A percentile compares a stretch with the other conserved stretches of the same genome.
Conservation (phyloP, 2,113 vertebrate species). For the Rhinichthys klamathensis region DNA sequence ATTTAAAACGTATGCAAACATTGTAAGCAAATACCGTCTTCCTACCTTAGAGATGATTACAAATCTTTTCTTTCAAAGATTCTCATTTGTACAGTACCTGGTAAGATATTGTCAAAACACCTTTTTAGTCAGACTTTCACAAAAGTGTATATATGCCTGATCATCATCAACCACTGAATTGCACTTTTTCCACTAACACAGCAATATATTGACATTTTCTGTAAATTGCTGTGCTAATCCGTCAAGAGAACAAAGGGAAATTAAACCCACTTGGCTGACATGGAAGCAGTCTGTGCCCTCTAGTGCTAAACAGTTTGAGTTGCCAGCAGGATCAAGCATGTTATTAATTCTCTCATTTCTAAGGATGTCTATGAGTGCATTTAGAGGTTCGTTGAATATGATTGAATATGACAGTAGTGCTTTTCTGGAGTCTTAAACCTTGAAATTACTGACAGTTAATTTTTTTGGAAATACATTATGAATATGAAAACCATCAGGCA, state of each 20-base stretch:
- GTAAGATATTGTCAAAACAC: conserved; percentile 33
- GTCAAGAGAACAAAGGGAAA: conserved; percentile 53
- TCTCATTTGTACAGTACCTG: conserved; percentile 33
- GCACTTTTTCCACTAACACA: conserved; percentile 40
- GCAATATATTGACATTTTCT: conserved; percentile 50
- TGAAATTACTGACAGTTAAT: neutral
- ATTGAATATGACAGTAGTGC: neutral
- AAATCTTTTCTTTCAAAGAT: conserved; percentile 34
- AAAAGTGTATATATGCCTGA: neutral
- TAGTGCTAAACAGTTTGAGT: conserved; percentile 20
- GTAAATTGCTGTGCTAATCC: conserved; percentile 59
- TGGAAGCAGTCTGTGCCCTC: conserved; percentile 41
- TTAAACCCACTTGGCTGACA: conserved; percentile 52
- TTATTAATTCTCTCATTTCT: conserved; percentile 36
- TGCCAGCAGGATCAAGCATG: conserved; percentile 39
- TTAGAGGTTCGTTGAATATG: conserved; percentile 29
- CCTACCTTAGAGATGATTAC: neutral
- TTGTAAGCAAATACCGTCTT: neutral
- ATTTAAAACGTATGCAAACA: conserved; percentile 20
- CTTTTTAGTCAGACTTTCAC: conserved; percentile 23
- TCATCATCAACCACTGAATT: conserved; percentile 24
- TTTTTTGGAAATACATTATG: neutral
- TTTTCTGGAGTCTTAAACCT: conserved; percentile 6
- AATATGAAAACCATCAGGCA: neutral
- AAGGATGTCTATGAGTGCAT: conserved; percentile 8